phyloP scores from a whole-genome alignment of 2,888 invertebrate genomes.

The Lasioglossum figueresi region DNA sequence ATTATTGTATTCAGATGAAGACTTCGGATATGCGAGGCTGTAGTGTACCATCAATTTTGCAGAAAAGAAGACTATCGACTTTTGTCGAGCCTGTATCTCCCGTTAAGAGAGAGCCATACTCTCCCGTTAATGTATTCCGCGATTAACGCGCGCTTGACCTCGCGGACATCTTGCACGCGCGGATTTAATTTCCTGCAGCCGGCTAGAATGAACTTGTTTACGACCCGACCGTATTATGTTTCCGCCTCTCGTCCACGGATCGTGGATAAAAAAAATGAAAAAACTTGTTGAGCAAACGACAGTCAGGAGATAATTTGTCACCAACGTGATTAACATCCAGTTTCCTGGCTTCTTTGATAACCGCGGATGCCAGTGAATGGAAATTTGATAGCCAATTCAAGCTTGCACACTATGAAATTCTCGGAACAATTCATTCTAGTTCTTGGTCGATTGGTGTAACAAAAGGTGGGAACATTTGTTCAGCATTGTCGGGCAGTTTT shows the following conservation, averaged over 20 bases:
- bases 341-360: neutral
- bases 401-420: neutral
- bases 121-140: constrained; percentile 16
- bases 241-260: neutral
- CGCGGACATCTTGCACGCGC: neutral
- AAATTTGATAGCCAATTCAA: neutral
- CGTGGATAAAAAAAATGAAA: constrained; percentile 26
- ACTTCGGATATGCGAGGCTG: neutral
- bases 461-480: neutral
- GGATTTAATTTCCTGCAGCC: constrained; percentile 40
- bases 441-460: neutral
- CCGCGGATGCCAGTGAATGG: neutral
- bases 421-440: neutral
- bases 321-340: neutral
- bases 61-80: neutral
- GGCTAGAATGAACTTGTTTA: constrained; percentile 38
- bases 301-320: neutral
- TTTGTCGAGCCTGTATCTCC: neutral
- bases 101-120: too few relatives aligned
- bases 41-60: neutral
- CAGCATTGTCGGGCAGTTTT: neutral
- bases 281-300: neutral
- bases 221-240: constrained; percentile 40
- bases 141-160: constrained; percentile 14
- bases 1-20: neutral